Base-by-base conservation (phyloP, 2,797 vertebrate species). In the Macropus fuliginosus region DNA sequence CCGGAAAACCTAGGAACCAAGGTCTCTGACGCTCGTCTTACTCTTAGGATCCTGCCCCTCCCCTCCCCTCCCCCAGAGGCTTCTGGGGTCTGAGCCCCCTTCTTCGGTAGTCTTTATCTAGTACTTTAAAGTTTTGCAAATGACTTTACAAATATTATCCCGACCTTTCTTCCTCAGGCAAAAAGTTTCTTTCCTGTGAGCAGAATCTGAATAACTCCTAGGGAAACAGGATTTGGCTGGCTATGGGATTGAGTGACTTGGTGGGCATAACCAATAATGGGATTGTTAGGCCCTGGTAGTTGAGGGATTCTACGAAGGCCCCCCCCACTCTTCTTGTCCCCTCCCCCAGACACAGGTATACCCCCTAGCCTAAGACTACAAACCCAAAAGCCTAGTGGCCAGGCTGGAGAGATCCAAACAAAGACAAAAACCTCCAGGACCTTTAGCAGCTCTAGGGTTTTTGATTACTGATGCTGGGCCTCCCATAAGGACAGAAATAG, bases 121-220 rank as follows among this genome's bases (percentile, higher is more conserved):
- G 21, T 40, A 4, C 74, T 81, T 81, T 46, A 81, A 46, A 81
- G 6, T 46, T 21, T 46, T 81, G 40, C 21, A 81, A 81, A 46
- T 9, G 74, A 40, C 66, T 74, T 40, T 74, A 74, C 66, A 40
- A 24, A 40, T 74, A n/a, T 66, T n/a, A 29, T 46, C 21, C 21
- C 14, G 54, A 93, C 90, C 54, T 91, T 16, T 56, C 94, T 94
- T 56, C 92, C 46, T 52, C 0, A 1, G 54, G 46, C 59, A 81
- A 95, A 96, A 98, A 98, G 97, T 97, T 97, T 96, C 55, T 94
- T 94, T 89, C 56, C 46, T 74, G 74, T 50, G 91, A 95, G 91
- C 52, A 66, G 95, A 92, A 81, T 55, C 90, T 46, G 40, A 81
- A 10, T 11, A 46, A 46, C 40, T 81, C n/a, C 34, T 8, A 11